Evolutionary conservation across 2,888 invertebrate genomes (phyloP), one percentile per base, ranked within the genome.

Genomic region (Desoria tigrina): DNA sequence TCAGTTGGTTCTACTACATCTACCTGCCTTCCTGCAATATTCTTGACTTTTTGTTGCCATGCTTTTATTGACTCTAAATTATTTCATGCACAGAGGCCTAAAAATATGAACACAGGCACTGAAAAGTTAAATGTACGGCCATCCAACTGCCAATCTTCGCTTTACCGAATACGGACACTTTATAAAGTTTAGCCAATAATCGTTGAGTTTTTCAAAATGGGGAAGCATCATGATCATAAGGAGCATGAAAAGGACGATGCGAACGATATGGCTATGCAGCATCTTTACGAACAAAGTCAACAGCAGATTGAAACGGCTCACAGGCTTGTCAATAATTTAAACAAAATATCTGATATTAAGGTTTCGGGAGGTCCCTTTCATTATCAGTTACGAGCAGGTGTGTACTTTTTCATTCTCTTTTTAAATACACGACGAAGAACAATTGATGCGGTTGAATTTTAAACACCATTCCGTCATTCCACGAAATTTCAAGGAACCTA

Each of bases 331-430:
- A 27, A 24, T 28, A 42, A 7, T 7, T 42, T 42, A 7, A 26
- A 57, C 14, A 16, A 23, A 42, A 23, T 24, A 18, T 6, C n/a
- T 26, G 49, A 26, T 28, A 18, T 58, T 24, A 21, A 28, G n/a
- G 49, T 45, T 11, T 45, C 65, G 42, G 71, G 68, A 32, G 74
- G 74, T 1, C 70, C 74, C 1, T 72, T 74, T 27, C 74, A 72
- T 24, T 69, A 67, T 49, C 56, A 63, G 16, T 21, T 74, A 23
- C 37, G 74, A 56, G 63, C 74, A 51, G 65, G 74, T 71, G 24
- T 14, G 51, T 7, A 7, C 21, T 49, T 21, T 7, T 16, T 45
- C 6, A 45, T 45, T 32, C 11, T 32, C 6, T 32, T 7, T 32
- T 11, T 7, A 32, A 32, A 4, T 32, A 11, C 4, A 32, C 32